Conservation (phyloP, 2,113 vertebrate genomes). For the Oreochromis niloticus region DNA sequence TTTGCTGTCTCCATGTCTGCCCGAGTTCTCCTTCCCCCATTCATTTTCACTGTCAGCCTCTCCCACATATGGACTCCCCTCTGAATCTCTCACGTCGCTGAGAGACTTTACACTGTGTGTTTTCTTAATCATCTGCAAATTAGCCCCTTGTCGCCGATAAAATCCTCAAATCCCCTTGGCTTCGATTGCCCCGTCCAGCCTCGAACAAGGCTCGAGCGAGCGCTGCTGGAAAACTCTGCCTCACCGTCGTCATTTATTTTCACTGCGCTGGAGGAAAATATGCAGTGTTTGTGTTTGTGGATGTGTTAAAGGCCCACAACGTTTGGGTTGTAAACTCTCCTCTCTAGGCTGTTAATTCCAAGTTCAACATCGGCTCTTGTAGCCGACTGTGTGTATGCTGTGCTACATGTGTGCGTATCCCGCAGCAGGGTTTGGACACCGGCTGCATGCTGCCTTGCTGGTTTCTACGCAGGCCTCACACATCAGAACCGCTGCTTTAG, state of each 20-base stretch:
- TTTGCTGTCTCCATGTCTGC: neutral
- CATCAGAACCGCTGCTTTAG: constrained; percentile 3
- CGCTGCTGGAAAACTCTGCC: constrained; percentile 40
- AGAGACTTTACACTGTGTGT: constrained; percentile 55
- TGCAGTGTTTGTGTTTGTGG: constrained; percentile 57
- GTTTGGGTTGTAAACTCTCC: constrained; percentile 34
- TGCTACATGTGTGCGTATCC: neutral
- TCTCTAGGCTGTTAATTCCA: constrained; percentile 33
- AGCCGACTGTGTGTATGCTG: neutral
- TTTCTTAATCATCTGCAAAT: constrained; percentile 69
- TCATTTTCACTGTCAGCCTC: neutral
- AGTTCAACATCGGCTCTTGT: constrained; percentile 29
- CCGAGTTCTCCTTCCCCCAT: neutral
- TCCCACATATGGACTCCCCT: neutral
- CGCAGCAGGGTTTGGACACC: constrained; percentile 10
- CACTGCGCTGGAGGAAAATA: constrained; percentile 23
- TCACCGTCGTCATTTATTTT: constrained; percentile 54
- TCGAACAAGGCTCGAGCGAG: neutral
- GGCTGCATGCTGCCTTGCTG: neutral
- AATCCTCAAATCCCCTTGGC: constrained; percentile 49
- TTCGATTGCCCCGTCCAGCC: neutral
- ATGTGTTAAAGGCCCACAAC: constrained; percentile 43
- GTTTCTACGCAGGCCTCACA: constrained; percentile 19
- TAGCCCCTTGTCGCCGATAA: constrained; percentile 53
- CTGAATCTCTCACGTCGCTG: constrained; percentile 7